Base-by-base conservation (phyloP, 2,113 vertebrate genomes). In the Mus spicilegus region DNA sequence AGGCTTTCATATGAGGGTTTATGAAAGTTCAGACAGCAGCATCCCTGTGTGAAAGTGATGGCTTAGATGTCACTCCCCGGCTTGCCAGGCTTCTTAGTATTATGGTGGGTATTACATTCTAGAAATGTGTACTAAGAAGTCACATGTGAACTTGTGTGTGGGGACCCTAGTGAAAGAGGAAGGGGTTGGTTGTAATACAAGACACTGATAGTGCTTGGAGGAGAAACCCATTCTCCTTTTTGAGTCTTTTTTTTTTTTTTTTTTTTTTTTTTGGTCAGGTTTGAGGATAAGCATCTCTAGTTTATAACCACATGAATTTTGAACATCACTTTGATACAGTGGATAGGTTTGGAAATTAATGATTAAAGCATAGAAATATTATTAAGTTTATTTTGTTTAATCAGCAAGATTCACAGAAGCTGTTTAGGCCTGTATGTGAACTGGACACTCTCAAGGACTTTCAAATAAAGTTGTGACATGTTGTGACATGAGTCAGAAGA, bases 401-500 rank as follows among this genome's bases (percentile, higher is more conserved):
- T 80, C 2, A 90, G n/a, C 17, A 87, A 78, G 49, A 73, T 5
- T 92, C 39, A 88, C 28, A 42, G 14, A 16, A 84, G 16, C 9
- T 72, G 56, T 28, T 70, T 88, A 76, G 54, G 49, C 1, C 46
- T 90, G 22, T 16, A 42, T 8, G 19, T 89, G 61, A 91, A 91
- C 13, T 89, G 28, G 51, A 89, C 7, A 78, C 22, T 30, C 22
- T 5, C 46, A 16, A 28, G 8, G 61, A 39, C 39, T 87, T 77
- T 84, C 63, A 87, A 94, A 84, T 42, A 80, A 95, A n/a, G 51
- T 1, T 90, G 2, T 90, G 75, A 19, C 14, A 39, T 80, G 2
- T 65, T 96, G 24, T 95, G 78, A 92, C 14, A 87, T 77, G 46
- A 63, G 39, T 96, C 69, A 80, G 51, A 61, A 87, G 78, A 26